Base-by-base conservation (phyloP, 1,140 invertebrate species). In the Steinernema khuongi region DNA sequence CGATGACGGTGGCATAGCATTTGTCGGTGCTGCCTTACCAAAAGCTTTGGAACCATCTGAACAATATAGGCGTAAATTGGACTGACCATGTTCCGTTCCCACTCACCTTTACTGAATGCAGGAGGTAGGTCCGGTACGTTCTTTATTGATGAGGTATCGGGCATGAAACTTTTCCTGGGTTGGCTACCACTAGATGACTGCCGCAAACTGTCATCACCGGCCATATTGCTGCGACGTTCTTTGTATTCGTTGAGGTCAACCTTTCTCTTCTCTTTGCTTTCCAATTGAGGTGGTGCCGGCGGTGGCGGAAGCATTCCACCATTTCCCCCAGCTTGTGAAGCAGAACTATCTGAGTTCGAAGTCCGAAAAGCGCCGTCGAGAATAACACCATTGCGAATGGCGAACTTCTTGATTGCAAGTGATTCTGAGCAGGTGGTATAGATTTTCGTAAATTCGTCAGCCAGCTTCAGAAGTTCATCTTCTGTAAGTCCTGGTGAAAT, bases 121-220 rank as follows among this genome's bases (percentile, higher is more conserved):
- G 50, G 22, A 14, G 22, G 11, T 22, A 60, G 26, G 4, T 60
- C 50, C 7, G 50, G 50, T 2, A 60, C 50, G 50, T 26, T 60
- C 50, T 60, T 60, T 11, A 60, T 60, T 14, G 50, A 14, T 29
- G 68, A 69, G 18, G 22, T 69, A 29, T 69, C 68, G 33, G 68
- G 68, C 33, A 69, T 69, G 68, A 69, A 69, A 30, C 68, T 69
- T 22, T 69, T 69, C 31, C 68, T 69, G 11, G 68, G 68, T n/a
- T 31, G 68, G 28, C 31, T 69, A 14, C 30, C 33, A n/a, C 31
- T 32, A 2, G 68, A 69, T 4, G 68, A 69, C 68, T 31, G 68
- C 7, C 22, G 7, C 4, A n/a, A 7, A 2, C 7, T 30, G 4
- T 69, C 31, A n/a, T 30, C n/a, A 22, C 19, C 31, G 7, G 4